Percentiles rank a stretch among this genome's conserved stretches.
phyloP scores from a whole-genome alignment of 1,140 invertebrate genomes.

The Pygmarrhopalites habei region DNA sequence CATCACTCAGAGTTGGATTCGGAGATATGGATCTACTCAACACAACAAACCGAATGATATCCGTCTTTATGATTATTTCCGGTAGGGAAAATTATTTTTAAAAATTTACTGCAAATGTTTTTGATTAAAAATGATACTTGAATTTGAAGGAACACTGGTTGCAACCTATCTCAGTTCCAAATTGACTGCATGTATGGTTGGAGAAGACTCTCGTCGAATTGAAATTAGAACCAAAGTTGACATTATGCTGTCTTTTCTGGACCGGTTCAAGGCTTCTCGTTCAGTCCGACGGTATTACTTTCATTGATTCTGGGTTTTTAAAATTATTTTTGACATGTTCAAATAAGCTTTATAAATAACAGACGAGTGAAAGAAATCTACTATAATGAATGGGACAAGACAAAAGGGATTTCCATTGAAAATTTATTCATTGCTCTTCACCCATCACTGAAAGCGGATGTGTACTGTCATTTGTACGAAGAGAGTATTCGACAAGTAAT shows the following conservation, averaged over 20 bases:
- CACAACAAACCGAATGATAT: conserved; percentile 13
- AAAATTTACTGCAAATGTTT: no score
- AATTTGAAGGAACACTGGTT: conserved; percentile 19
- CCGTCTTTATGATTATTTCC: conserved; percentile 18
- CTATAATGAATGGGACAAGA: conserved; percentile 34
- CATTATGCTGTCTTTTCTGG: conserved; percentile 24
- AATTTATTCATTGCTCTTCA: conserved; percentile 29
- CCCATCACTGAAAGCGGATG: conserved; percentile 32
- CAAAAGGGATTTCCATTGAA: conserved; percentile 23
- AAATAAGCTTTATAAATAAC: background rate
- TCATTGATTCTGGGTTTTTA: background rate
- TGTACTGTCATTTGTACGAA: conserved; percentile 33
- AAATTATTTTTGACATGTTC: background rate
- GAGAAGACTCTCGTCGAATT: conserved; percentile 31
- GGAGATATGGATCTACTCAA: conserved; percentile 24
- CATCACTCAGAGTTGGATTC: conserved; percentile 25
- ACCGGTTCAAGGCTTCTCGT: conserved; percentile 15
- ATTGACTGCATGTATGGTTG: conserved; percentile 32
- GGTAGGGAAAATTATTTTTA: conserved; percentile 21
- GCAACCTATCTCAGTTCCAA: conserved; percentile 21
- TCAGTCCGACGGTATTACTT: conserved; percentile 10
- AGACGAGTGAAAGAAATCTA: conserved; percentile 33
- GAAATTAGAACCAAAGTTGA: conserved; percentile 28
- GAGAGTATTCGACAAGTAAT: conserved; percentile 24
- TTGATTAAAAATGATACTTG: no score